phyloP scores from a whole-genome alignment of 2,797 vertebrate species.

The Bradypus variegatus region DNA sequence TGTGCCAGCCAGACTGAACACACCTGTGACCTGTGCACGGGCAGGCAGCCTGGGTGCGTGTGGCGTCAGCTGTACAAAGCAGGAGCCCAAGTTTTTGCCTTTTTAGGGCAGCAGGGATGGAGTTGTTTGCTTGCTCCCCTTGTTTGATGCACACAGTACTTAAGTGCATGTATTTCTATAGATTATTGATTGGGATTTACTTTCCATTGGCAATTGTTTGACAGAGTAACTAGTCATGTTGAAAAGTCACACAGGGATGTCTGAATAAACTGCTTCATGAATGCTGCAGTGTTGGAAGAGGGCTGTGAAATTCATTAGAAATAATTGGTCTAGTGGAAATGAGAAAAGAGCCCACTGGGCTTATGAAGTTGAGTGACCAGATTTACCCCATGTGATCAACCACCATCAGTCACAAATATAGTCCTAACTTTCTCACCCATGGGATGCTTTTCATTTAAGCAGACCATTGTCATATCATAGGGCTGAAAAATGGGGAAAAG shows the following conservation, averaged over 20 bases:
- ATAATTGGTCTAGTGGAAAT: not conserved
- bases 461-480: not conserved
- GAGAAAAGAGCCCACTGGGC: not conserved
- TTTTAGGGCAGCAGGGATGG: not conserved
- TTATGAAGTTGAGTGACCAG: not conserved
- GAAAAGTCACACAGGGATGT: not conserved
- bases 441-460: not conserved
- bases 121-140: not conserved
- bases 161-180: not conserved
- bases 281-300: not conserved
- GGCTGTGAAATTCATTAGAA: not conserved
- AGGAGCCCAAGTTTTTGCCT: not conserved
- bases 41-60: not conserved
- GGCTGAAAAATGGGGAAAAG: not conserved
- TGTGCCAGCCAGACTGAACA: not conserved
- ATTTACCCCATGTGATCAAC: not conserved
- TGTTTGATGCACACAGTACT: not conserved
- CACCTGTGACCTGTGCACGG: accelerated
- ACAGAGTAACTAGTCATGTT: not conserved
- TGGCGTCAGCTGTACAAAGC: not conserved
- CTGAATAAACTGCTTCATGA: not conserved
- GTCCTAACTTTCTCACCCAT: not conserved
- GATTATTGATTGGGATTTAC: not conserved
- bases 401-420: not conserved
- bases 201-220: not conserved